A percentile compares a stretch with the other conserved stretches of the same genome.
Evolutionary conservation across 2,113 vertebrate genomes (phyloP).

Genomic region (Ictalurus furcatus): DNA sequence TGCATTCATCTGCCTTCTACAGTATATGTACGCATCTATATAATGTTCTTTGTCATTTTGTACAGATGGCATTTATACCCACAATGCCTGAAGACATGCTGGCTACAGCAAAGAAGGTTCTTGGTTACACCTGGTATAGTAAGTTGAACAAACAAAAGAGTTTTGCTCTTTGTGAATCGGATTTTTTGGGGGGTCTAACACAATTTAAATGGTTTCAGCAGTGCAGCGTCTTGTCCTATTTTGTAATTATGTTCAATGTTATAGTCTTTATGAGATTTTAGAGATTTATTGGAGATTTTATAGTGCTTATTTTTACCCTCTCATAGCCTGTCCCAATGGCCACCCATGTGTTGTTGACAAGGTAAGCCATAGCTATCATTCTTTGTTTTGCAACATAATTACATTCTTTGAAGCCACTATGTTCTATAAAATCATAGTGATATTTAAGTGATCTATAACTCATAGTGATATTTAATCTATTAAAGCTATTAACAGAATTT

Average conservation of each 20-base stretch:
- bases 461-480: not conserved
- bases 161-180: not conserved
- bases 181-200: not conserved
- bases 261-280: not conserved
- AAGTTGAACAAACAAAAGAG: constrained; percentile 72
- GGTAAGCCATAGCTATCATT: constrained; percentile 63
- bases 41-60: constrained; percentile 10
- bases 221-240: not conserved
- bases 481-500: not conserved
- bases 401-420: too few relatives aligned
- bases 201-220: not conserved
- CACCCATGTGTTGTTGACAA: constrained; percentile 85
- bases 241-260: not conserved
- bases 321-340: constrained; percentile 81
- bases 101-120: constrained; percentile 65
- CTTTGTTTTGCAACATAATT: not conserved
- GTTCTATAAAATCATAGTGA: not conserved
- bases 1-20: not conserved
- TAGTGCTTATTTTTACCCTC: constrained; percentile 1
- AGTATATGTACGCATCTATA: not conserved
- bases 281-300: not conserved
- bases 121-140: constrained; percentile 81
- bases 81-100: constrained; percentile 89
- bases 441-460: not conserved
- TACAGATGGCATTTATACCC: constrained; percentile 82